Conservation (phyloP, 2,113 vertebrate species). For the Passer domesticus region DNA sequence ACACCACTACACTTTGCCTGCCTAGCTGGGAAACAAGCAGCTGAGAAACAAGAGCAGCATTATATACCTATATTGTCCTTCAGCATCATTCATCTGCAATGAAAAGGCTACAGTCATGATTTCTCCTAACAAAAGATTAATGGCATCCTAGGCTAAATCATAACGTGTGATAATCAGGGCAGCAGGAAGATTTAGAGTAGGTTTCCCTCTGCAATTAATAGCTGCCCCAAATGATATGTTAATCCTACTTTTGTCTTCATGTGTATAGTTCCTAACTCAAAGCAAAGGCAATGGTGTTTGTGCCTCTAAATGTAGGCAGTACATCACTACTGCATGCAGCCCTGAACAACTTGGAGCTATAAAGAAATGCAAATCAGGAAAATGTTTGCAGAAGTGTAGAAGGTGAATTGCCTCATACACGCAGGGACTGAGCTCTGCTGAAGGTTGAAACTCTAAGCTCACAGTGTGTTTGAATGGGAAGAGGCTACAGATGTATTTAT, state of each 20-base stretch:
- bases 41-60: not conserved
- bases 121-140: not conserved
- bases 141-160: not conserved
- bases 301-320: not conserved
- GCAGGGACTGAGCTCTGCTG: not conserved
- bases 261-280: not conserved
- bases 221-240: not conserved
- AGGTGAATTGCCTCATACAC: not conserved
- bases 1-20: not conserved
- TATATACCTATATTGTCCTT: not conserved
- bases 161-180: not conserved
- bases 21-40: not conserved
- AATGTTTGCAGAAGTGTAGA: not conserved
- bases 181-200: not conserved
- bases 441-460: not conserved
- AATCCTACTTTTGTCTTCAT: not conserved
- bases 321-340: not conserved
- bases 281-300: not conserved
- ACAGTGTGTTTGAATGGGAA: not conserved
- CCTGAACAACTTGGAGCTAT: not conserved
- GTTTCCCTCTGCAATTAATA: not conserved
- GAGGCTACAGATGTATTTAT: not conserved
- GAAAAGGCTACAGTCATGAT: not conserved
- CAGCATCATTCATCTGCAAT: not conserved
- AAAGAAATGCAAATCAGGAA: not conserved